phyloP scores from a whole-genome alignment of 2,888 invertebrate species.

The Tachina fera region DNA sequence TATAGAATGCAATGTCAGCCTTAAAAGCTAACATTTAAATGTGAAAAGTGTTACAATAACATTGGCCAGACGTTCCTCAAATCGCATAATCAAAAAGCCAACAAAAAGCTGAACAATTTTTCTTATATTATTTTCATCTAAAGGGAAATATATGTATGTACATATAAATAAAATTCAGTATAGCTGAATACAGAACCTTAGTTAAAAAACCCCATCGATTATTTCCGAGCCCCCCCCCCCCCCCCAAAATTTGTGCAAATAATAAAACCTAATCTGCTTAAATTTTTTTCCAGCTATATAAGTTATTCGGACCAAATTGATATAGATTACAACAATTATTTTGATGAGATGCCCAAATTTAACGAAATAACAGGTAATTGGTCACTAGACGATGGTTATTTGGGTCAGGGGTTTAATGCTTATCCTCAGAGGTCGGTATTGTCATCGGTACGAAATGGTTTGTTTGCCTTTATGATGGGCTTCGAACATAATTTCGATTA shows the following conservation, averaged over 20 bases:
- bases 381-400: slow-evolving; percentile 87
- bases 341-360: slow-evolving; percentile 73
- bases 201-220: too few relatives aligned
- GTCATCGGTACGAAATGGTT: slow-evolving; percentile 86
- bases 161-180: too few relatives aligned
- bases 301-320: slow-evolving; percentile 77
- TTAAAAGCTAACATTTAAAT: too few relatives aligned
- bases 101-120: too few relatives aligned
- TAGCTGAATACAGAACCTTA: too few relatives aligned
- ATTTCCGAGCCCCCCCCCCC: too few relatives aligned
- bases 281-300: slow-evolving; percentile 71
- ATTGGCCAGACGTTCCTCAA: too few relatives aligned
- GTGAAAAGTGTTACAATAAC: too few relatives aligned
- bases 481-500: slow-evolving; percentile 87
- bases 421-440: slow-evolving; percentile 88
- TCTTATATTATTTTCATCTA: too few relatives aligned
- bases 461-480: slow-evolving; percentile 86
- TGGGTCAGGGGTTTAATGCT: slow-evolving; percentile 84
- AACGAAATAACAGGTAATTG: slow-evolving; percentile 82
- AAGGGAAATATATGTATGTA: too few relatives aligned
- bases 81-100: too few relatives aligned
- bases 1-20: too few relatives aligned
- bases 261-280: background rate
- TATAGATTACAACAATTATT: slow-evolving; percentile 77
- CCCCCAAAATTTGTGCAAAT: background rate